Evolutionary conservation across 2,888 invertebrate species (phyloP), one percentile per base, ranked within the genome.

Genomic region (Dasypogon diadema): DNA sequence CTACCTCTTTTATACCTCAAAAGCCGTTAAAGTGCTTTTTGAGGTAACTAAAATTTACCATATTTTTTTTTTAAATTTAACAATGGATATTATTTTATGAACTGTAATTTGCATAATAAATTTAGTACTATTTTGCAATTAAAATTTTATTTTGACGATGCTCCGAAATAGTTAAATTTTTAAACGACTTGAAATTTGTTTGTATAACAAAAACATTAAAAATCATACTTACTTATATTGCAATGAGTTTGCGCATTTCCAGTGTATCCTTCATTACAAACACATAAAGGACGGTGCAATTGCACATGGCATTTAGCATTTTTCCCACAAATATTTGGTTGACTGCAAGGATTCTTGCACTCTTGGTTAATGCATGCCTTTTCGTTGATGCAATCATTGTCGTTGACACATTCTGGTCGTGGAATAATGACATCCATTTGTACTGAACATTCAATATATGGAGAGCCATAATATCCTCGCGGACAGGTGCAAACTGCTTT

Each of bases 401-500:
- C 93, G 78, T 89, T 89, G 21, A 88, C 86, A 83, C 96, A 96
- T 86, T 95, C 95, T 1, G 93, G 92, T 83, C 88, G 89, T 6
- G 91, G 91, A 78, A 86, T 88, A 78, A 87, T 81, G 30, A 84
- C 82, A 34, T 85, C 83, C 10, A 86, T 81, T 81, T 87, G 86
- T 18, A 87, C 86, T 78, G 88, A 88, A 81, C 96, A 96, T 78
- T 92, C 90, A 5, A 93, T 90, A 81, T 92, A 91, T 0, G 95
- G 91, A 75, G 93, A 91, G 54, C 97, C 96, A 48, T 90, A 89
- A 83, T 92, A 95, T 72, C 92, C 92, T 1, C 87, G 83, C 14
- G 95, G 94, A 83, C 96, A 97, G 0, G 92, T 91, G 82, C 97
- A 97, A 12, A 94, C 88, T 0, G 95, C 92, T 78, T 92, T 91